A percentile compares a stretch with the other conserved stretches of the same genome.
Evolutionary conservation across 2,113 vertebrate species (phyloP).

Genomic region (Xenotilapia caudafasciata): DNA sequence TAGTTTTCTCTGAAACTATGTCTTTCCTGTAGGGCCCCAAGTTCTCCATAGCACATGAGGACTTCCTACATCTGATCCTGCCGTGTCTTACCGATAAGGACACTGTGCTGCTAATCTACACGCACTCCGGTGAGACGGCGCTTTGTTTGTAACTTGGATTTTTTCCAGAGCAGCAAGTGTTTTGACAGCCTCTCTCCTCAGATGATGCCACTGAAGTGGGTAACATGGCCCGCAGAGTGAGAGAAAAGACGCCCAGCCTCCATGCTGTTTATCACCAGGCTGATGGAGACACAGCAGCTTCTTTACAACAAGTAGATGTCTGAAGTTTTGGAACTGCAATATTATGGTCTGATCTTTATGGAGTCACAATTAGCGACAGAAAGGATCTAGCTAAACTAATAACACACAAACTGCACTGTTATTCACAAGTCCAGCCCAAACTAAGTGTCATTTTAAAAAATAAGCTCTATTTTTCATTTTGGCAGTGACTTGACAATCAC

Average conservation of each 20-base stretch:
- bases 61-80: slow-evolving; percentile 67
- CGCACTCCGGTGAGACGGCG: slow-evolving; percentile 61
- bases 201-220: slow-evolving; percentile 67
- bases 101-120: slow-evolving; percentile 74
- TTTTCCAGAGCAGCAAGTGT: not conserved
- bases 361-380: not conserved
- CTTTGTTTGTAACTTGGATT: not conserved
- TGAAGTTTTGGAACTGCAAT: not conserved
- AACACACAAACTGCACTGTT: not conserved
- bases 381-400: not conserved
- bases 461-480: not conserved
- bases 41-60: slow-evolving; percentile 70
- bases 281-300: slow-evolving; percentile 41
- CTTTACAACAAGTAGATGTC: slow-evolving; percentile 19
- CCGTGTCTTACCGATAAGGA: slow-evolving; percentile 62
- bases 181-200: slow-evolving; percentile 2
- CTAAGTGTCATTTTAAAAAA: not conserved
- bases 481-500: not conserved
- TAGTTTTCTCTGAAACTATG: not conserved
- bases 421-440: not conserved
- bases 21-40: slow-evolving; percentile 54
- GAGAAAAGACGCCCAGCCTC: slow-evolving; percentile 61
- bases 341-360: not conserved
- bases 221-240: slow-evolving; percentile 54
- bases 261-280: slow-evolving; percentile 62